These are phyloP conservation scores for Champsocephalus gunnari DNA, from an alignment of 2,797 vertebrate species.

Conservation along the genomic window DNA sequence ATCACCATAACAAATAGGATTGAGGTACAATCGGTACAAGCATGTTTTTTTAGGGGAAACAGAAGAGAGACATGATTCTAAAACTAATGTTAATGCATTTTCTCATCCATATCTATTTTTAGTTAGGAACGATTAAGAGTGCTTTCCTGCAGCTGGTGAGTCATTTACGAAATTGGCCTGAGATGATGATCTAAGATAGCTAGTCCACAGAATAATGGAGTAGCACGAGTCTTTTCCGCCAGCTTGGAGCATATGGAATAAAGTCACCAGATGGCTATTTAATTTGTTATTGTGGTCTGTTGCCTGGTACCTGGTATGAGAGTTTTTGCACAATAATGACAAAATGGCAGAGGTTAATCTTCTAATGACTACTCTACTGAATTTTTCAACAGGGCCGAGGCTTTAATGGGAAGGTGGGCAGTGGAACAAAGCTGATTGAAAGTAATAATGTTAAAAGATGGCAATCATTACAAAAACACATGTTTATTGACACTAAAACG, in stretches of 20 bases:
- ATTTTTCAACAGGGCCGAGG: constrained; percentile 44
- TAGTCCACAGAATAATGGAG: constrained; percentile 37
- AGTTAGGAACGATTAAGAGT: constrained; percentile 17
- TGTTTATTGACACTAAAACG: constrained; percentile 3
- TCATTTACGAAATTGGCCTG: constrained; percentile 31
- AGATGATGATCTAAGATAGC: constrained; percentile 48
- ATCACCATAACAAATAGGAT: not conserved
- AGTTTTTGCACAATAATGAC: constrained; percentile 46
- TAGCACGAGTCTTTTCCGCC: constrained; percentile 10
- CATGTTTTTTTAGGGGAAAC: not conserved
- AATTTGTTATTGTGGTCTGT: constrained; percentile 63
- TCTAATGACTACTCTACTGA: constrained; percentile 62
- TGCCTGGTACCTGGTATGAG: constrained; percentile 56
- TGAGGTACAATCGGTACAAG: too few relatives aligned
- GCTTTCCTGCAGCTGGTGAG: constrained; percentile 30
- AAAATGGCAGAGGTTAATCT: constrained; percentile 64
- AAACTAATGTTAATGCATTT: not conserved
- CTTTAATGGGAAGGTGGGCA: constrained; percentile 43
- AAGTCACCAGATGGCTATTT: constrained; percentile 78
- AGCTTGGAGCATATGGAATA: constrained; percentile 52
- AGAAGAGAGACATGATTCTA: not conserved
- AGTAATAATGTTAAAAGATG: constrained; percentile 42
- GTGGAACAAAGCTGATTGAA: constrained; percentile 34
- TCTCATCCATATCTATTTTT: constrained; percentile 6
- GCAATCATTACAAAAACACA: constrained; percentile 14